These are phyloP conservation scores for Drosophila sp. DNA, from an alignment of 1,140 invertebrate species.

Conservation along the genomic window DNA sequence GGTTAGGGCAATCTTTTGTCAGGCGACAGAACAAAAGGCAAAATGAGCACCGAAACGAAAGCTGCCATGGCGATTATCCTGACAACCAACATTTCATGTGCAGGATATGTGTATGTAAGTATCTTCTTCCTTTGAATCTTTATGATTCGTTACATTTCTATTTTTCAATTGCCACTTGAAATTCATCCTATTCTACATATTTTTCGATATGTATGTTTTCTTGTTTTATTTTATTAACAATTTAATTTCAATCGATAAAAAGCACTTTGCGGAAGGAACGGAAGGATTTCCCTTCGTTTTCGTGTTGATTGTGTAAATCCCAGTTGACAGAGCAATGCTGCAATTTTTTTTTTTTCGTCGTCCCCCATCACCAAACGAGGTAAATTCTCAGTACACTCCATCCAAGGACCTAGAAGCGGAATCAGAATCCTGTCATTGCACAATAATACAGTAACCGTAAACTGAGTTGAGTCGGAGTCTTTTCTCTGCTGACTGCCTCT, in stretches of 20 bases:
- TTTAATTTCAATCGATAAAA: constrained; percentile 8
- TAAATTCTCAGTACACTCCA: constrained; percentile 30
- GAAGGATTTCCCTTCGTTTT: neutral
- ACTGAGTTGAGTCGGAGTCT: neutral
- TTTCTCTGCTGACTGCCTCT: constrained; percentile 5
- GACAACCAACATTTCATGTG: neutral
- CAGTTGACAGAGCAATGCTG: constrained; percentile 45
- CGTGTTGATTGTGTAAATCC: constrained; percentile 59
- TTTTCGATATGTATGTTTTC: neutral
- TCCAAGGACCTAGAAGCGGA: neutral
- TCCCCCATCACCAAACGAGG: neutral
- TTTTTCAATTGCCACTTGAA: constrained; percentile 10
- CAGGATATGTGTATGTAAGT: neutral
- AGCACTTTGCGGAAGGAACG: neutral
- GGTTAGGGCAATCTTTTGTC: constrained; percentile 31
- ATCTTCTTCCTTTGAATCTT: constrained; percentile 6
- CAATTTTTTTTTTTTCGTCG: constrained; percentile 22
- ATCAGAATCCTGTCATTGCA: constrained; percentile 39
- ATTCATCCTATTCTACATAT: constrained; percentile 5
- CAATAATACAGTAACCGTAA: constrained; percentile 30
- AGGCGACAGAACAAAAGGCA: constrained; percentile 34
- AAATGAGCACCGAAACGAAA: constrained; percentile 42
- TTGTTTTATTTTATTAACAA: constrained; percentile 2
- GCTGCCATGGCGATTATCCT: constrained; percentile 24
- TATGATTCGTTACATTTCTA: constrained; percentile 5